These are phyloP conservation scores for Laterallus jamaicensis DNA, from an alignment of 2,113 vertebrate genomes.

Conservation along the genomic window DNA sequence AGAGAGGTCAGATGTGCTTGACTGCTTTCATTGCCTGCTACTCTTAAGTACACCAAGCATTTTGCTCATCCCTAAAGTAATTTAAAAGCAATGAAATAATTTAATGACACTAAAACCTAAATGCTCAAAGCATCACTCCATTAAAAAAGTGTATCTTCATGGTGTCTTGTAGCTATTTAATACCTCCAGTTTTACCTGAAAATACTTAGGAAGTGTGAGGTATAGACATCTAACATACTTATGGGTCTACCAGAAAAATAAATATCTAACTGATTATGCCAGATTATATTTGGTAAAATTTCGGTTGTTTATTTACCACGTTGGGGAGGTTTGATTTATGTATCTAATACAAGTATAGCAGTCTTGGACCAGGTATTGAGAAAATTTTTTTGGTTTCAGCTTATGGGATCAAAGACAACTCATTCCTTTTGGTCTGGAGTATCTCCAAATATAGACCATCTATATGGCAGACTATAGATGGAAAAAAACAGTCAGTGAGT, in stretches of 20 bases:
- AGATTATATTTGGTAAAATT: not conserved
- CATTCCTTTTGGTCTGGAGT: conserved; percentile 22
- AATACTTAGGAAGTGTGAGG: not conserved
- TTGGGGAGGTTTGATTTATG: not conserved
- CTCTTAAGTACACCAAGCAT: not conserved
- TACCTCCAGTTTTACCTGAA: not conserved
- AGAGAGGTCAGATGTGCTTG: not conserved
- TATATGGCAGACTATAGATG: not conserved
- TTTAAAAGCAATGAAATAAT: not conserved
- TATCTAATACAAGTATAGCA: not conserved
- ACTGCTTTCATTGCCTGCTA: not conserved
- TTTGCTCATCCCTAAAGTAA: not conserved
- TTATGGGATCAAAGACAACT: conserved; percentile 15
- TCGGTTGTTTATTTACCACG: not conserved
- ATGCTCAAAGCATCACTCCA: not conserved
- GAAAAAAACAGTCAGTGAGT: not conserved
- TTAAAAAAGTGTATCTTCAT: not conserved
- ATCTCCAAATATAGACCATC: conserved; percentile 15
- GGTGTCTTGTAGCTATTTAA: not conserved
- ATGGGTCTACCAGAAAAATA: not conserved
- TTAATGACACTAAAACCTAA: not conserved
- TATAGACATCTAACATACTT: not conserved
- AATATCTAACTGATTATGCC: not conserved
- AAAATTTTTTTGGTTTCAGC: not conserved
- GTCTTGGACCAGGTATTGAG: not conserved